phyloP scores from a whole-genome alignment of 2,797 vertebrate genomes.

The Xenopus petersii region DNA sequence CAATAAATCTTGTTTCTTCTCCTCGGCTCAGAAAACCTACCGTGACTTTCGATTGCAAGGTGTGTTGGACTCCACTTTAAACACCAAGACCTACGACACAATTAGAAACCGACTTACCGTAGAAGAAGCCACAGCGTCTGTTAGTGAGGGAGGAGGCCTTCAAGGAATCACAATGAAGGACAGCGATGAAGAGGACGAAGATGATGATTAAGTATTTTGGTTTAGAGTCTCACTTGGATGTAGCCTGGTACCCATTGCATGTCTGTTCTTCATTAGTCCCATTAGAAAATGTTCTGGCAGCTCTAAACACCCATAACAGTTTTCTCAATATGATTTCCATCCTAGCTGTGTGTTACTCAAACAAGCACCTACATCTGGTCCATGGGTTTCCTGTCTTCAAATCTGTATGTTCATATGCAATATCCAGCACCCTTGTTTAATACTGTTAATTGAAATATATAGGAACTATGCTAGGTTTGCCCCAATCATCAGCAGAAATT shows the following conservation, averaged over 20 bases:
- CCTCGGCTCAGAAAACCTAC: constrained; percentile 83
- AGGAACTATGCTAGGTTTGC: constrained; percentile 81
- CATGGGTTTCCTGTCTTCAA: constrained; percentile 87
- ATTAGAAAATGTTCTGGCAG: constrained; percentile 85
- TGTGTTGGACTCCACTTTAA: constrained; percentile 93
- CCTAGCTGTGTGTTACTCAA: constrained; percentile 93
- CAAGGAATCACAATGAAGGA: constrained; percentile 98
- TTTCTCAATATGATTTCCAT: constrained; percentile 88
- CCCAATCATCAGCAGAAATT: constrained; percentile 86
- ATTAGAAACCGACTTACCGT: constrained; percentile 92
- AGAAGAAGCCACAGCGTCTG: constrained; percentile 92
- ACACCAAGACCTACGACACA: constrained; percentile 97
- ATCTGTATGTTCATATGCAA: constrained; percentile 99
- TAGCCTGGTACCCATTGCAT: constrained; percentile 94
- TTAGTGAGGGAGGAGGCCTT: constrained; percentile 90
- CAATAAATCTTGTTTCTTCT: too few relatives aligned
- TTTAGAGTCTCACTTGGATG: constrained; percentile 68
- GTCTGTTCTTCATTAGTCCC: constrained; percentile 77
- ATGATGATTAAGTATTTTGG: constrained; percentile 76
- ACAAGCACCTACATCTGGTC: constrained; percentile 82
- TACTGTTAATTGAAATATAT: constrained; percentile 90
- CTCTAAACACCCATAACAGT: constrained; percentile 90
- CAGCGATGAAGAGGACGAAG: constrained; percentile 95
- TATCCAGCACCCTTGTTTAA: constrained; percentile 97
- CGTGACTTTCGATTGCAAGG: constrained; percentile 98